Conservation (phyloP, 2,113 vertebrate genomes). For the Chaenogobius annularis region DNA sequence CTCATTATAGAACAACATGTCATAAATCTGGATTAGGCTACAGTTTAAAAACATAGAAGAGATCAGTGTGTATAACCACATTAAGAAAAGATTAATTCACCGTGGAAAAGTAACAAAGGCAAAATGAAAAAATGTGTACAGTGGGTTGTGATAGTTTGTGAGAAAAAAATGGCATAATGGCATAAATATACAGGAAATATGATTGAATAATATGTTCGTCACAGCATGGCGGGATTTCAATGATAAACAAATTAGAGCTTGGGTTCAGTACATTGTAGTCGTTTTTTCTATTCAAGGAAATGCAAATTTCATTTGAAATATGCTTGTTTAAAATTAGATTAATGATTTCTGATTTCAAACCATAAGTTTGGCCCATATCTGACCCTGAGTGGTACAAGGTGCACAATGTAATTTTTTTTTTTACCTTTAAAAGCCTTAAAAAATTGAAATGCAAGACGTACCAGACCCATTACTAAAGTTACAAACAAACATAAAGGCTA, state of each 20-base stretch:
- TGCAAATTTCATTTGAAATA: background rate
- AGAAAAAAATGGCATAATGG: background rate
- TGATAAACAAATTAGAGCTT: slow-evolving; percentile 47
- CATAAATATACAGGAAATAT: background rate
- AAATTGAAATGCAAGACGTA: background rate
- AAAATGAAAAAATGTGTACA: too few species aligned
- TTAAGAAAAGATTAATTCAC: background rate
- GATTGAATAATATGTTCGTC: background rate
- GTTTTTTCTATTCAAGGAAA: background rate
- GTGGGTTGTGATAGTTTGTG: background rate
- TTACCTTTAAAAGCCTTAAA: background rate
- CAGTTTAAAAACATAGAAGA: too few species aligned
- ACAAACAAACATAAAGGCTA: background rate
- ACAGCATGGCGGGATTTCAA: slow-evolving; percentile 5
- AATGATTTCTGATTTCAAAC: too few species aligned
- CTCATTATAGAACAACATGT: too few species aligned
- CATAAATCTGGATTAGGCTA: background rate
- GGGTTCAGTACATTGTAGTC: slow-evolving; percentile 16
- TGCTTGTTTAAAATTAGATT: too few species aligned
- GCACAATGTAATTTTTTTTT: background rate
- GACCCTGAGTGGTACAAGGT: background rate
- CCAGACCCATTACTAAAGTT: background rate
- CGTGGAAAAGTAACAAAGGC: background rate
- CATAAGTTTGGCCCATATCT: too few species aligned
- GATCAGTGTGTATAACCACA: background rate